Evolutionary conservation across 2,888 invertebrate species (phyloP).

Genomic region (Lasioglossum oenotherae): DNA sequence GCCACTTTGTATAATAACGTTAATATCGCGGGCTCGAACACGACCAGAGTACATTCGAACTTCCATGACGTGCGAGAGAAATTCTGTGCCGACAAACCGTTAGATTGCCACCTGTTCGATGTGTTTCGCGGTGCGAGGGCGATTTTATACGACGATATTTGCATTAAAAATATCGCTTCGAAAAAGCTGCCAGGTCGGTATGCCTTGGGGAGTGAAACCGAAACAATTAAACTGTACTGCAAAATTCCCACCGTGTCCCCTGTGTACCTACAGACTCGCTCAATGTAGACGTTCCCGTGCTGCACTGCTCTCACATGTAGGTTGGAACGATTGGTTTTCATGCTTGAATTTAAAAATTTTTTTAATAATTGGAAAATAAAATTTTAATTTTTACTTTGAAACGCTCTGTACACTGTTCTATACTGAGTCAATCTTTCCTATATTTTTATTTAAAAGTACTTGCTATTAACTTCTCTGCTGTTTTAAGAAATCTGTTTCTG

Average conservation of each 20-base stretch:
- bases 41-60: constrained; percentile 8
- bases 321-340: neutral
- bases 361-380: neutral
- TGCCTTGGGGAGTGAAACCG: constrained; percentile 16
- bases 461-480: too few relatives aligned
- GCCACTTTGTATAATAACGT: constrained; percentile 24
- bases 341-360: too few relatives aligned
- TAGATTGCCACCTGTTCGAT: constrained; percentile 56
- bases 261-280: neutral
- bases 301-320: neutral
- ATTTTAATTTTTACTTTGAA: neutral
- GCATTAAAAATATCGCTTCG: constrained; percentile 17
- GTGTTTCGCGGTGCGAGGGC: constrained; percentile 23
- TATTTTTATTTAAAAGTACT: too few relatives aligned
- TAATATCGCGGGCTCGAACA: constrained; percentile 25
- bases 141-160: constrained; percentile 18
- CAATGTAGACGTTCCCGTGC: neutral
- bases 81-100: constrained; percentile 60
- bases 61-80: constrained; percentile 37
- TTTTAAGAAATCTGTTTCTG: too few relatives aligned
- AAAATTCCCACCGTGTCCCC: neutral
- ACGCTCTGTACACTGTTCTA: neutral
- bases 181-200: neutral
- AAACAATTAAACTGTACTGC: neutral
- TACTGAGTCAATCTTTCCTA: neutral